Evolutionary conservation across 2,888 invertebrate species (phyloP), one percentile per base, ranked within the genome.

Genomic region (Cataglyphis rosenhaueri): DNA sequence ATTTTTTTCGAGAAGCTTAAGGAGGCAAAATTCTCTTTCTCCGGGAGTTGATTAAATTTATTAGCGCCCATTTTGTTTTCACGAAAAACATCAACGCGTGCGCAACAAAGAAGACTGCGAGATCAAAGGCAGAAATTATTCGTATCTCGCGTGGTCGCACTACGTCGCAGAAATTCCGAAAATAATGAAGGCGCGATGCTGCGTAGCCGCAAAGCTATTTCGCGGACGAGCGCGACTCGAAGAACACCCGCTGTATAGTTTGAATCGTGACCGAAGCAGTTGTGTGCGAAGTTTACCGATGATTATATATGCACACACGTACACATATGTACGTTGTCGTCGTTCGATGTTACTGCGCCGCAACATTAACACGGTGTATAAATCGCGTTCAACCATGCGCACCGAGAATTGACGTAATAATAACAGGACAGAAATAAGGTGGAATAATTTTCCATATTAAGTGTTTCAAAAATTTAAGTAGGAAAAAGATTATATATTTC

Each of bases 181-280:
- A 78, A 70, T 78, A 78, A 78, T 78, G 70, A 78, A 78, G 41
- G 32, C 76, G 29, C 41, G 41, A 70, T 59, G 57, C 44, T 29
- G 41, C 57, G 52, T 32, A 61, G 35, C 61, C 61, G 66, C 35
- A 25, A 65, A 35, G 75, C 65, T 74, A 74, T 74, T 74, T 74
- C 65, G 66, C 65, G 66, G 65, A 75, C 65, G 52, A 38, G 35
- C 62, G 35, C 62, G 74, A 44, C 64, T 52, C 74, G 44, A 21
- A 21, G 35, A 21, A 35, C 74, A 35, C 64, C 44, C 65, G 32
- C 6, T 29, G 35, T 52, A 25, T 3, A 25, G 29, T 68, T 59
- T 68, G 44, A 70, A 78, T 78, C 78, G 59, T 12, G 70, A 59
- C 41, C 57, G 66, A 68, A 68, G 48, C 48, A 1, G 8, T 48